Evolutionary conservation across 2,797 vertebrate species (phyloP), one percentile per base, ranked within the genome.

Genomic region (Esox masquinongy): DNA sequence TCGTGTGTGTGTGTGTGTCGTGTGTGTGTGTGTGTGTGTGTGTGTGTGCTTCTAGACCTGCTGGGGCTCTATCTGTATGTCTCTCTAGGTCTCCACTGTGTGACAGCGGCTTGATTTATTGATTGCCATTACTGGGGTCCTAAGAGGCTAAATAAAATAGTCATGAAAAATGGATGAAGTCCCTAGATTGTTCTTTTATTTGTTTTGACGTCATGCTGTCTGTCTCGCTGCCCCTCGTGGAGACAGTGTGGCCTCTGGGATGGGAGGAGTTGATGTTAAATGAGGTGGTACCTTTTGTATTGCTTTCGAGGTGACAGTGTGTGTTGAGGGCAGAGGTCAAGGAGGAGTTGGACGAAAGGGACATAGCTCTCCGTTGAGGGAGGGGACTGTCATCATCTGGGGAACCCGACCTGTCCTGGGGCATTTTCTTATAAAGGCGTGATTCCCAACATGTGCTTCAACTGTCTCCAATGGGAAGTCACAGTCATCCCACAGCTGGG

Each of bases 101-200:
- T 93, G 93, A 93, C 91, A 93, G 91, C 90, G 89, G 91, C 90
- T 94, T 95, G 94, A 95, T 95, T 93, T 95, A 95, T 96, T 89
- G 93, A 95, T 92, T 92, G 83, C 87, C 90, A 88, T 92, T 93
- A 95, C 88, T 91, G 84, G 84, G 90, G 88, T 92, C 90, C 90
- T 81, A 88, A 88, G 93, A 81, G 92, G 87, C 91, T 93, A 94
- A 94, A 95, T 95, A 94, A 95, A 94, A 76, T 94, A 93, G 92
- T 93, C 94, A 95, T 95, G 93, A 95, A 95, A 96, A 94, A 95
- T 95, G 94, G 93, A 95, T 95, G 92, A 94, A 94, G 92, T 95
- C 89, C 85, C 84, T 82, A 90, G 92, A 94, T 94, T 93, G 92
- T 94, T 93, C 91, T 88, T 79, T 82, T 76, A 78, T 85, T 81